phyloP scores from a whole-genome alignment of 1,140 invertebrate genomes.

The Bombus fervidus region DNA sequence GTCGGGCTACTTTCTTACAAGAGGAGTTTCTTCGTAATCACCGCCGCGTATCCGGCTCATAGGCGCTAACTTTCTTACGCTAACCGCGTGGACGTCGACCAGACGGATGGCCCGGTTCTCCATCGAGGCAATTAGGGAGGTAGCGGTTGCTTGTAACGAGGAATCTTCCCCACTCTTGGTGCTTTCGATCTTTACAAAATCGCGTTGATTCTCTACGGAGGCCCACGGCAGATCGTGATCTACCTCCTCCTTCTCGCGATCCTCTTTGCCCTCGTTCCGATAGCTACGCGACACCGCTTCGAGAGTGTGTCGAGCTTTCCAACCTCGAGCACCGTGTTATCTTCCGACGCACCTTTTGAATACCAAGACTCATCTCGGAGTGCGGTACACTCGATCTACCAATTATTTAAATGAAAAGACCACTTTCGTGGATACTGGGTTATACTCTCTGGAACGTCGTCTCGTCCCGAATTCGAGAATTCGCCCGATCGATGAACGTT shows the following conservation, averaged over 20 bases:
- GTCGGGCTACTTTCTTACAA: slow-evolving; percentile 29
- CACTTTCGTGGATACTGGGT: neutral
- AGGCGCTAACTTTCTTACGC: slow-evolving; percentile 41
- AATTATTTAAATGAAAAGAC: slow-evolving; percentile 38
- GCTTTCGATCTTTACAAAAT: slow-evolving; percentile 5
- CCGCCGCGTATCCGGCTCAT: neutral
- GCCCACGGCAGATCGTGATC: neutral
- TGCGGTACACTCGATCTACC: neutral
- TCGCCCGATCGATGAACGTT: neutral
- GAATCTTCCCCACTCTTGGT: neutral
- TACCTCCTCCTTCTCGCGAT: neutral
- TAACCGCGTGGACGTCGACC: neutral
- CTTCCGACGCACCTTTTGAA: neutral
- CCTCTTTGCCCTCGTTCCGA: neutral
- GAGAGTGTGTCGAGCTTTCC: neutral
- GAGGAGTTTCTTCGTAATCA: slow-evolving; percentile 20
- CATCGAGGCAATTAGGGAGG: slow-evolving; percentile 39
- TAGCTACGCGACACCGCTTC: neutral
- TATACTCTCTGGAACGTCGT: neutral
- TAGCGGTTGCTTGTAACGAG: slow-evolving; percentile 32
- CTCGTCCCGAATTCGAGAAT: neutral
- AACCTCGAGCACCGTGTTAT: neutral
- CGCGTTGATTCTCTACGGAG: neutral
- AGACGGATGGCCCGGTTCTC: slow-evolving; percentile 34
- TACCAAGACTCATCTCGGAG: neutral